Conservation (phyloP, 2,113 vertebrate genomes). For the Nannobrachium achirus region DNA sequence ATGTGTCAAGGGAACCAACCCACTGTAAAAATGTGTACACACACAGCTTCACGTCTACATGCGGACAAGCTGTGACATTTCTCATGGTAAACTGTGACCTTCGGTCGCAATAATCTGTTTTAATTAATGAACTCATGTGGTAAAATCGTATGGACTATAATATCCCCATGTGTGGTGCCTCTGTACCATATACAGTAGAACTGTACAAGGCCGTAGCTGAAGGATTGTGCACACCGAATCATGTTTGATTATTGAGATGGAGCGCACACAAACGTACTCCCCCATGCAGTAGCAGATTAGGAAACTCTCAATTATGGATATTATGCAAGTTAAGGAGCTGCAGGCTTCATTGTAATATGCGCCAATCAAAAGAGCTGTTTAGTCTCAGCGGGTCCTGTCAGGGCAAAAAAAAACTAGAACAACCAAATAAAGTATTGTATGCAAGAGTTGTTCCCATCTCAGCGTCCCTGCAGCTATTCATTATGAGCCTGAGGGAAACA, state of each 20-base stretch:
- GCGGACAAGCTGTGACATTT: no score
- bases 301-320: constrained; percentile 19
- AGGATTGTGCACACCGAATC: background rate
- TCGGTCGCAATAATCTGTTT: no score
- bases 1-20: no score
- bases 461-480: constrained; percentile 39
- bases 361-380: constrained; percentile 62
- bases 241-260: background rate
- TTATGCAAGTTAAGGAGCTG: constrained; percentile 31
- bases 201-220: no score
- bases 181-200: background rate
- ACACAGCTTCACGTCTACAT: no score
- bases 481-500: constrained; percentile 55
- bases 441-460: constrained; percentile 39
- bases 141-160: background rate
- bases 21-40: no score
- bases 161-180: background rate
- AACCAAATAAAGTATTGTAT: constrained; percentile 59
- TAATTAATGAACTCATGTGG: background rate
- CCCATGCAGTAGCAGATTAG: background rate
- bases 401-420: constrained; percentile 2
- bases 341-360: constrained; percentile 41
- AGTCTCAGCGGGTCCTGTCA: constrained; percentile 28
- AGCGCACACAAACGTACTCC: background rate
- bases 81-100: no score